A percentile compares a stretch with the other conserved stretches of the same genome.
These are phyloP conservation scores for Amblyopsis rosae DNA, from an alignment of 2,113 vertebrate species.

Conservation along the genomic window DNA sequence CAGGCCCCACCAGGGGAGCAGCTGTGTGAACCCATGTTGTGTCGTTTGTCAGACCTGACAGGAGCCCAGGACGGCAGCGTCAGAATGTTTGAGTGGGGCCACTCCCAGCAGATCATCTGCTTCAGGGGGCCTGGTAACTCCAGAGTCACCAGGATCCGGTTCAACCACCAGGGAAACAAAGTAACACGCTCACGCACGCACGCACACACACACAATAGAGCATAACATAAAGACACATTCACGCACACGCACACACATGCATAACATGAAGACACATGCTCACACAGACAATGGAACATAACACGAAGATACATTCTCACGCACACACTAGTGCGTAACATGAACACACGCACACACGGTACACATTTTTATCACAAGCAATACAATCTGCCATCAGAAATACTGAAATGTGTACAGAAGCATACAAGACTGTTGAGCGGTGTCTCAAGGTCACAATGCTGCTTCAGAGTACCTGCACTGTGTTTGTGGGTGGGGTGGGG, in stretches of 20 bases:
- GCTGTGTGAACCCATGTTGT: neutral
- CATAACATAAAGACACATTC: neutral
- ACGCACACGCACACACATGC: neutral
- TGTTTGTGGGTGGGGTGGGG: neutral
- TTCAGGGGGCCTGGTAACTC: conserved; percentile 94
- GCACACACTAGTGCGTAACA: too few species aligned
- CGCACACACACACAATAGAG: neutral
- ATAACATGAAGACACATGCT: neutral
- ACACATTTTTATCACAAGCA: too few species aligned
- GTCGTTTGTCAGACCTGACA: conserved; percentile 83
- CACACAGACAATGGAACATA: too few species aligned
- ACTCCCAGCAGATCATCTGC: conserved; percentile 95
- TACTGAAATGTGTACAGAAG: neutral
- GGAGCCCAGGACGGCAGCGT: conserved; percentile 98
- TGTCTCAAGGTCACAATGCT: neutral
- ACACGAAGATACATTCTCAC: too few species aligned
- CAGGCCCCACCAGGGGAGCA: neutral
- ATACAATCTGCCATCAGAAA: too few species aligned
- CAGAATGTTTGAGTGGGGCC: conserved; percentile 99
- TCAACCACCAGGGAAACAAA: conserved; percentile 98
- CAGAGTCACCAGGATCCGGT: conserved; percentile 92
- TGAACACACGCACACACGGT: too few species aligned
- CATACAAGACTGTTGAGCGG: neutral
- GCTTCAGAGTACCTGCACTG: neutral
- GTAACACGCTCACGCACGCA: conserved; percentile 52